Evolutionary conservation across 1,140 invertebrate species (phyloP).

Genomic region (Drosophila sproati): DNA sequence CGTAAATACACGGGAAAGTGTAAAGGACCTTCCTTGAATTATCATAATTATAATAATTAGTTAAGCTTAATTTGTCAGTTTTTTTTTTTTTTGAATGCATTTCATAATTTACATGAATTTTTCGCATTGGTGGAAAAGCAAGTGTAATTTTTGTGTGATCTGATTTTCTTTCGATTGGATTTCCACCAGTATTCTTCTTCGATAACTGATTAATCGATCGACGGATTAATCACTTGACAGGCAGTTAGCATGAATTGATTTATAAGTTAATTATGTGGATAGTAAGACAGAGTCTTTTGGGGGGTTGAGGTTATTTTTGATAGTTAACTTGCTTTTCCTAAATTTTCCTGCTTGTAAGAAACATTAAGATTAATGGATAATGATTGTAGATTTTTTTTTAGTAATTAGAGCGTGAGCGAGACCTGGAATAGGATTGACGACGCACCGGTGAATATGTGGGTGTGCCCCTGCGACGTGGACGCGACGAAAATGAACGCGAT

Average conservation of each 20-base stretch:
- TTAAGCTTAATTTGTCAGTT: constrained; percentile 53
- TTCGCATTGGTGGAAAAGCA: constrained; percentile 53
- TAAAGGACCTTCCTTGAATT: constrained; percentile 42
- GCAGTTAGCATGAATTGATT: constrained; percentile 46
- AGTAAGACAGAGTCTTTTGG: constrained; percentile 11
- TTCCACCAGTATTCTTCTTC: constrained; percentile 21
- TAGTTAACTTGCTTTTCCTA: constrained; percentile 69
- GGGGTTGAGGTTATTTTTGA: constrained; percentile 27
- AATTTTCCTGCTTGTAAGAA: constrained; percentile 72
- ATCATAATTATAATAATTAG: constrained; percentile 19
- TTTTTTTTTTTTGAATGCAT: constrained; percentile 34
- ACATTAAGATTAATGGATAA: constrained; percentile 75
- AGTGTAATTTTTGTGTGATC: constrained; percentile 36
- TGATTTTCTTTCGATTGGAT: constrained; percentile 15
- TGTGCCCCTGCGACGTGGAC: constrained; percentile 91
- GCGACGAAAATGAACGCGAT: constrained; percentile 91
- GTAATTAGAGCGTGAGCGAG: constrained; percentile 86
- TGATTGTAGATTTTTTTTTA: constrained; percentile 79
- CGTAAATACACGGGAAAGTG: constrained; percentile 52
- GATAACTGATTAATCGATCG: constrained; percentile 5
- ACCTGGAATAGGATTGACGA: constrained; percentile 92
- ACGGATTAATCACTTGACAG: constrained; percentile 31
- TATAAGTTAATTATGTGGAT: constrained; percentile 25
- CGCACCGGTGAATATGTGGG: constrained; percentile 93
- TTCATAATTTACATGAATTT: constrained; percentile 44